Base-by-base conservation (phyloP, 2,888 invertebrate species). In the Macrostomum cliftonense region DNA sequence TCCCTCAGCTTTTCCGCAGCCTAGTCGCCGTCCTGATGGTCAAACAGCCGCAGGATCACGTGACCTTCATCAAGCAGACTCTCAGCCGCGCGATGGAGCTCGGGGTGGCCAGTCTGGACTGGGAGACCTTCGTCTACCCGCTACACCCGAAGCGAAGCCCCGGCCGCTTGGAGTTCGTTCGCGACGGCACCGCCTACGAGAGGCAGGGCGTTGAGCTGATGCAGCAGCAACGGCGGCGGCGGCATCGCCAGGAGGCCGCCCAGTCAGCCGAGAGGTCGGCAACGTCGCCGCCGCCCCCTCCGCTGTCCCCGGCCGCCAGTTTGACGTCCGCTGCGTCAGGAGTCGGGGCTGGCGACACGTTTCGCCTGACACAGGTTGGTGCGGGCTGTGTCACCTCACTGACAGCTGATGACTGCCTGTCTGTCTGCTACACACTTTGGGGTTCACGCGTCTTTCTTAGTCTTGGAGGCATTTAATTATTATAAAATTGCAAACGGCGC, bases 1-100 rank as follows among this genome's bases (percentile, higher is more conserved):
- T 67, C 37, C 65, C 64, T 14, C 62, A 65, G 52, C 60, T 67
- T 59, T 65, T 67, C 55, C 62, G 63, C 52, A 63, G 64, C 50
- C 57, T 67, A 1, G 52, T 66, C 21, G 62, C 63, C 46, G 59
- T 58, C 37, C 52, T 67, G 17, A 65, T 67, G 64, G 48, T 67
- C 39, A 65, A 67, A 49, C 53, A 63, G 39, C 67, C 67, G 1
- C 62, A 62, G 2, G 63, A 67, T 53, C 64, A 63, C 4, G 58
- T 64, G 7, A 45, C 51, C 14, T 66, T 59, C 55, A 60, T 67
- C 19, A 62, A 65, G 49, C 53, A 56, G 47, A 64, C 62, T 54
- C 61, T 67, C 58, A 54, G 57, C 19, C 56, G 60, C 53, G 60
- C 66, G 17, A 59, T 60, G 46, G 56, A 59, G 17, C 55, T 61